Conservation (phyloP, 2,888 invertebrate species). For the Schizaphis graminum region DNA sequence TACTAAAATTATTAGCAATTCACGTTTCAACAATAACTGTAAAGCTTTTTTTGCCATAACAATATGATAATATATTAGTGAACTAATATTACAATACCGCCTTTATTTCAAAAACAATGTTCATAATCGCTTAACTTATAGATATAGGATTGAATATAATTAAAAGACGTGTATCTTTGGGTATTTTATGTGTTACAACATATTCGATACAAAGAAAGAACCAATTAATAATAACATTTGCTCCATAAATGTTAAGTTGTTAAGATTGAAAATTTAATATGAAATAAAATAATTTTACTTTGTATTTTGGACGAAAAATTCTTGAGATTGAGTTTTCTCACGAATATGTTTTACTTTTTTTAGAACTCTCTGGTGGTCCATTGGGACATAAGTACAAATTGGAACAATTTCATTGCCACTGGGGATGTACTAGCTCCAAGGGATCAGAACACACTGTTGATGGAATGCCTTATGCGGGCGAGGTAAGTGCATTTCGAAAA, state of each 20-base stretch:
- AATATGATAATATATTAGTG: conserved; percentile 20
- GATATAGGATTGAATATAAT: neutral
- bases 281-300: neutral
- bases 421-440: conserved; percentile 87
- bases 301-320: neutral
- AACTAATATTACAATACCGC: neutral
- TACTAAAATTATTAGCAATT: conserved; percentile 31
- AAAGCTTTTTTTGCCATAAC: neutral
- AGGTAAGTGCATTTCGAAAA: conserved; percentile 73
- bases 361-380: conserved; percentile 88
- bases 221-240: neutral
- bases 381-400: conserved; percentile 84
- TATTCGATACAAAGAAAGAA: neutral
- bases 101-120: conserved; percentile 11
- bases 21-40: conserved; percentile 27
- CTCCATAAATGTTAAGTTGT: neutral
- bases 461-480: conserved; percentile 90
- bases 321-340: neutral
- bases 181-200: neutral
- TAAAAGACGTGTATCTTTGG: neutral
- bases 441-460: conserved; percentile 96
- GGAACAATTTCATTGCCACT: conserved; percentile 95
- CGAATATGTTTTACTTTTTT: conserved; percentile 68
- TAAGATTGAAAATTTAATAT: neutral
- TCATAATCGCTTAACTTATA: neutral